Base-by-base conservation (phyloP, 2,797 vertebrate species). In the Ctenopoma kingsleyae region DNA sequence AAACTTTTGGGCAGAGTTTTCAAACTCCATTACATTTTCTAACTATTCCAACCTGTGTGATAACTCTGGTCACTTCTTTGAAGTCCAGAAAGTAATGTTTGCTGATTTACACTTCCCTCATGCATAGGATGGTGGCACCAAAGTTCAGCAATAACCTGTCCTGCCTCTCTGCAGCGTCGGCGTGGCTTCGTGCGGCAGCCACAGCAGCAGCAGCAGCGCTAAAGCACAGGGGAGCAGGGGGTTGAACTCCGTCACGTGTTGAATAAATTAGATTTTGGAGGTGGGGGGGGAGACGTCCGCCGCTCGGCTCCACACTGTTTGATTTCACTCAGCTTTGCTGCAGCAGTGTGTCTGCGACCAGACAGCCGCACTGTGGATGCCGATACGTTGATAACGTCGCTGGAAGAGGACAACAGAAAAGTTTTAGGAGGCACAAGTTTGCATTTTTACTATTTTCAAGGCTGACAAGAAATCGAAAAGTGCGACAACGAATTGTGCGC, bases 81-180 rank as follows among this genome's bases (percentile, higher is more conserved):
- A 38, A 12, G 12, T 4, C 3, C 41, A 2, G 8, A 9, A 11
- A 19, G 57, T 16, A 13, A 8, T 5, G 19, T 27, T n/a, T 13
- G 55, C 47, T 62, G 40, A 53, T 60, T 53, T 81, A 76, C 85
- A 93, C 65, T 95, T 91, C 92, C 89, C 30, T 72, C 63, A 65
- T 35, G 50, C 59, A 74, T 27, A 92, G 92, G 85, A 91, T 87
- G 93, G 93, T 90, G 93, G 94, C 94, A 93, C 92, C 92, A 94
- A 82, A 94, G 93, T 87, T 91, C 91, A 91, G 84, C 67, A 83
- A 54, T 71, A 81, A 80, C 46, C 67, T 59, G 70, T 17, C 5
- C 66, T 36, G 55, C 56, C 55, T 84, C 61, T 51, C 61, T 53
- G 77, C 84, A 68, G 73, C 30, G 30, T 61, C 67, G 63, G 55